These are phyloP conservation scores for Caenorhabditis tropicalis DNA, from an alignment of 1,140 invertebrate genomes.

Conservation along the genomic window DNA sequence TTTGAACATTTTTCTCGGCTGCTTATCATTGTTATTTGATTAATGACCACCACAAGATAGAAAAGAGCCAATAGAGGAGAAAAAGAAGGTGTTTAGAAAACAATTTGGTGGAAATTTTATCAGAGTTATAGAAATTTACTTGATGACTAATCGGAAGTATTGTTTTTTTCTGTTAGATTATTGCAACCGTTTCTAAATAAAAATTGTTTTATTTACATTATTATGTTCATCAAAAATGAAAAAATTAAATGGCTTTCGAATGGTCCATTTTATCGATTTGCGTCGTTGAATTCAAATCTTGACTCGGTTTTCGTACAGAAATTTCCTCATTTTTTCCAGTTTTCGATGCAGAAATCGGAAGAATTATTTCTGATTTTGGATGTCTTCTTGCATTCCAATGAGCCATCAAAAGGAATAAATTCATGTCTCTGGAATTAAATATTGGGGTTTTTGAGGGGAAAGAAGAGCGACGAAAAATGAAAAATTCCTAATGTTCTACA, in stretches of 20 bases:
- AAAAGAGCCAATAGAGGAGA: no score
- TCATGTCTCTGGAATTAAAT: background rate
- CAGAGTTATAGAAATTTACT: no score
- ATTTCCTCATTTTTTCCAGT: background rate
- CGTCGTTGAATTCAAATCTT: background rate
- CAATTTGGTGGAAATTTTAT: no score
- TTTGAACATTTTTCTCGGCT: background rate
- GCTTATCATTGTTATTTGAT: background rate
- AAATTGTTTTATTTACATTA: background rate
- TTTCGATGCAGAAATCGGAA: background rate
- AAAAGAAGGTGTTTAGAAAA: no score
- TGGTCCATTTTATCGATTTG: background rate
- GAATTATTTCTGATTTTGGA: background rate
- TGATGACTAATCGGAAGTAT: no score
- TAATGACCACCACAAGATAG: background rate
- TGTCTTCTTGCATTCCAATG: background rate
- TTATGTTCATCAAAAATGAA: background rate
- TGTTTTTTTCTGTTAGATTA: no score
- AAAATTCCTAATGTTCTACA: background rate
- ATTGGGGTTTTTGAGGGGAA: background rate
- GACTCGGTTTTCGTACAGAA: background rate
- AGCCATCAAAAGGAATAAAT: conserved; percentile 13
- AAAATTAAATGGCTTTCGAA: background rate
- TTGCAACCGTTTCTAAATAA: no score
- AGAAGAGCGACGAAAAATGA: background rate